Base-by-base conservation (phyloP, 2,113 vertebrate genomes). In the Pontoporia blainvillei region DNA sequence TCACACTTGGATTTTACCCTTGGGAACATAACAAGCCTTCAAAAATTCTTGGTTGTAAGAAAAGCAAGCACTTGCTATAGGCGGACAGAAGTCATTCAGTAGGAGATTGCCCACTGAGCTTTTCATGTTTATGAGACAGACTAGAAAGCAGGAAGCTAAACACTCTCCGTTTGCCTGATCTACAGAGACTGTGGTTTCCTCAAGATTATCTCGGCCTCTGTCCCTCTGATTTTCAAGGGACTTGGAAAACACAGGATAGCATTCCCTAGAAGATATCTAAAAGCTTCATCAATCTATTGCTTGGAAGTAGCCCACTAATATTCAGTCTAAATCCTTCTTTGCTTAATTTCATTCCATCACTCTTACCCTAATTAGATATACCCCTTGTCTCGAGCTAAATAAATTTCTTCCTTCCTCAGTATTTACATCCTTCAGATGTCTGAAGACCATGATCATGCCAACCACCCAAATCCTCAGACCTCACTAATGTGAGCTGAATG, bases 361-460 rank as follows among this genome's bases (percentile, higher is more conserved):
- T 91, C 90, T 90, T 91, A 92, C 90, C 89, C 83, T 95, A 95
- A 93, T 94, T 86, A 93, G n/a, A 94, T 86, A 93, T 36, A 94
- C 41, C 93, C 79, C 64, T 90, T 61, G 79, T 88, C 84, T 88
- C 5, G 11, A 94, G 54, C 76, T 96, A 95, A 97, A 96, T 87
- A 91, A 76, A 95, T 95, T 91, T 83, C 91, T 94, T 96, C 82
- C 95, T 89, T 86, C 66, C 83, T 90, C 14, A 0, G 59, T 93
- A 54, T 90, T 95, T 83, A 95, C 25, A 84, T 90, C 90, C 73
- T 73, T 97, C 90, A 93, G 84, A 87, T 88, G 66, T 93, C 96
- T 97, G 91, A 94, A 94, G 91, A 75, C 78, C 59, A 69, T 11
- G 57, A 94, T 21, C 29, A 11, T 18, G 71, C 82, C 86, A 81